Conservation (phyloP, 2,113 vertebrate genomes). For the Mesoclemmys tuberculata region DNA sequence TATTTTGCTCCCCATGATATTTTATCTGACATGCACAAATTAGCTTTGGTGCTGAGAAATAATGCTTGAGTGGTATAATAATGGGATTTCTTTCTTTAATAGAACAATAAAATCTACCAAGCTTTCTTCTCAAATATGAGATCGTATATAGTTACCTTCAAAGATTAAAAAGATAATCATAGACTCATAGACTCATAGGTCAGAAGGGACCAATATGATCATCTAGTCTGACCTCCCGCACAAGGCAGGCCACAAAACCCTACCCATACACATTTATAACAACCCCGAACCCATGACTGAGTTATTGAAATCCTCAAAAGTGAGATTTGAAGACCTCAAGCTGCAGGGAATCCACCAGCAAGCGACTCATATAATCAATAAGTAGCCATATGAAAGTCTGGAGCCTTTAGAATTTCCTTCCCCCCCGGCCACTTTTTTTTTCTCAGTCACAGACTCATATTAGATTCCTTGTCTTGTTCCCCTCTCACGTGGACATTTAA, state of each 20-base stretch:
- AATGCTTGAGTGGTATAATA: background rate
- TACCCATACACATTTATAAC: too few relatives aligned
- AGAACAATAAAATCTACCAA: background rate
- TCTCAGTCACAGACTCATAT: background rate
- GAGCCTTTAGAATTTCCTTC: background rate
- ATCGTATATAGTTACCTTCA: background rate
- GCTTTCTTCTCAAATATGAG: rapidly evolving
- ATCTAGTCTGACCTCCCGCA: too few relatives aligned
- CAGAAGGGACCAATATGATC: too few relatives aligned
- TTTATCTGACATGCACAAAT: background rate
- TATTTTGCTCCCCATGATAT: background rate
- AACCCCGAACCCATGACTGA: too few relatives aligned
- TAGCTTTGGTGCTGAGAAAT: background rate
- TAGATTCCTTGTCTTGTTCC: background rate
- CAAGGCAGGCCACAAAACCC: too few relatives aligned
- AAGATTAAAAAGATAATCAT: background rate
- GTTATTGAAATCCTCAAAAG: too few relatives aligned
- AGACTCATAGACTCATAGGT: too few relatives aligned
- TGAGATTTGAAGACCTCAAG: too few relatives aligned
- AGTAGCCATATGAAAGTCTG: background rate
- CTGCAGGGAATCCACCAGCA: too few relatives aligned
- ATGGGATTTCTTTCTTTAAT: rapidly evolving
- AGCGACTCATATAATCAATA: too few relatives aligned
- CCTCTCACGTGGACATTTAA: background rate
- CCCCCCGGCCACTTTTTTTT: background rate